Base-by-base conservation (phyloP, 2,888 invertebrate species). In the Hedya salicella region DNA sequence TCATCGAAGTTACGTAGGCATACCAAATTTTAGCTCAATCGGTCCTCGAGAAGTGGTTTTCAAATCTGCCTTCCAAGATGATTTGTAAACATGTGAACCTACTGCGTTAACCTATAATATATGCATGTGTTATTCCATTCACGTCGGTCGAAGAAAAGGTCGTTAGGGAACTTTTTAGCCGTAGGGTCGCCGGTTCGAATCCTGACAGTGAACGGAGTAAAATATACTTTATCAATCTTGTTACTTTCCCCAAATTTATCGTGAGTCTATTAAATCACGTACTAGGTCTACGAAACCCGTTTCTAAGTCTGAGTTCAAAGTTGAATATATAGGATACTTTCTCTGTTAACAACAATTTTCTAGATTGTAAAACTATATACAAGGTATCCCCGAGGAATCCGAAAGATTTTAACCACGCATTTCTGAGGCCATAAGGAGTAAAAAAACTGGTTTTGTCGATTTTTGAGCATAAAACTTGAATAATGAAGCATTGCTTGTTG, bases 101-200 rank as follows among this genome's bases (percentile, higher is more conserved):
- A 66, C 66, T 66, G 66, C 13, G 9, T 49, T 14, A 2, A 13
- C 19, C 5, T 54, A 40, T 54, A 54, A 14, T 61, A 14, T 13
- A 8, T 16, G 14, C 54, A 42, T 66, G 21, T 32, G 66, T 66
- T 66, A 66, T 66, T 66, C 66, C 21, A 36, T 48, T n/a, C 66
- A 66, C 66, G 66, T 66, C 46, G 42, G 19, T n/a, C 66, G 66
- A 66, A 66, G 60, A 66, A 66, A 66, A 66, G 66, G 66, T 66
- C 66, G 66, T 66, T 66, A 66, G 61, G 66, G 54, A 61, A 66
- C 66, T 66, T 66, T 66, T 66, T 61, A 66, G 66, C 66, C 32
- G 39, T 61, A 40, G 66, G 66, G 66, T 61, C 61, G 54, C 17
- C 60, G 66, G 66, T 66, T 66, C 61, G 60, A 66, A 61, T 61